These are phyloP conservation scores for Dallia pectoralis DNA, from an alignment of 2,797 vertebrate genomes.

Conservation along the genomic window DNA sequence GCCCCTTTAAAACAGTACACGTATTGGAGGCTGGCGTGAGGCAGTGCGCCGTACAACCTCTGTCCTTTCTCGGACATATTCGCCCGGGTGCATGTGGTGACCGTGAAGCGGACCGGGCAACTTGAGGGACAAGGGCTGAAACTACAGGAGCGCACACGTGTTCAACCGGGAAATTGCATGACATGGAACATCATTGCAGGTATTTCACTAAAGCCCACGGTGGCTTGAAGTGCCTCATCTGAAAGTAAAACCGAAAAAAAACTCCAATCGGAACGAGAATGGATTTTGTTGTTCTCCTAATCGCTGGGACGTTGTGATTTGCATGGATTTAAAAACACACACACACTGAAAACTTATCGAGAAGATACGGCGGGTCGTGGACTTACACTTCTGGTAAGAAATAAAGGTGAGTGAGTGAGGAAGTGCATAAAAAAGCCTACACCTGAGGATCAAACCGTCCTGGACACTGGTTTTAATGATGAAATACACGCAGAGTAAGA, in stretches of 20 bases:
- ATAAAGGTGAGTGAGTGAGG: conserved; percentile 52
- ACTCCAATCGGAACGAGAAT: conserved; percentile 16
- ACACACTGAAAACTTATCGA: background rate
- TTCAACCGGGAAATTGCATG: background rate
- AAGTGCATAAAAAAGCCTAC: no score
- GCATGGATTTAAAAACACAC: conserved; percentile 11
- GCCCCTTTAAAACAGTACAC: conserved; percentile 27
- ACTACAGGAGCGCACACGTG: background rate
- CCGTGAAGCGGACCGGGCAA: background rate
- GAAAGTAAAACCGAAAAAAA: background rate
- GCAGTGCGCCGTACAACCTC: conserved; percentile 16
- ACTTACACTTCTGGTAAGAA: background rate
- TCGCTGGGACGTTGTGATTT: conserved; percentile 23
- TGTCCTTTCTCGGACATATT: conserved; percentile 9
- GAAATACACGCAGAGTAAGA: background rate
- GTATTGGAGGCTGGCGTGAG: conserved; percentile 25
- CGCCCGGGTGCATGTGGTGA: conserved; percentile 48
- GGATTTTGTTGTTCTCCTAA: conserved; percentile 34
- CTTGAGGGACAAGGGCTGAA: background rate
- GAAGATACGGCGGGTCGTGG: conserved; percentile 9
- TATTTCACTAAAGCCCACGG: background rate
- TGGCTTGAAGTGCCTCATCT: background rate
- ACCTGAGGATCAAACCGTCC: background rate
- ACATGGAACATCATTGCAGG: background rate
- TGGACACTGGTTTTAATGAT: background rate